Conservation (phyloP, 2,888 invertebrate species). For the Sussaba pulchella region DNA sequence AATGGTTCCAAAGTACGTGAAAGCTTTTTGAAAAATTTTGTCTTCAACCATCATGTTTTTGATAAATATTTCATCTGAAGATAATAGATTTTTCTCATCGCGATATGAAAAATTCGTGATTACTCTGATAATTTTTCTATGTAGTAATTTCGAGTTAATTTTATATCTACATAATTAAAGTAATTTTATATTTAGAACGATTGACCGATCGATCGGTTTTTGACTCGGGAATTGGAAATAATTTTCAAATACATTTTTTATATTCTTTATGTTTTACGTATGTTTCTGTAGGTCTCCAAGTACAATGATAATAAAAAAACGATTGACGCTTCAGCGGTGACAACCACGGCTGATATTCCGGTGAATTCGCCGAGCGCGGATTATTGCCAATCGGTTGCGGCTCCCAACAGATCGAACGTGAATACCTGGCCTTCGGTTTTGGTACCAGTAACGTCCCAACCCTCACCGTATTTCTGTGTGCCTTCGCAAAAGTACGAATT, state of each 20-base stretch:
- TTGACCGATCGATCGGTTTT: too few species aligned
- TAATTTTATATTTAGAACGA: too few species aligned
- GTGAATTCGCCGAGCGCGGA: conserved; percentile 64
- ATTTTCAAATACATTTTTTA: background rate
- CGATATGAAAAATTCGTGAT: too few species aligned
- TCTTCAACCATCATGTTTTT: too few species aligned
- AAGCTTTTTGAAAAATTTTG: too few species aligned
- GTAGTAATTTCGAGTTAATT: too few species aligned
- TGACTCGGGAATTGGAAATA: too few species aligned
- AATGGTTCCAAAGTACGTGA: conserved; percentile 83
- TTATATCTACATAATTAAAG: too few species aligned
- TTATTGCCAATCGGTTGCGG: conserved; percentile 62
- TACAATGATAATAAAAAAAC: conserved; percentile 71
- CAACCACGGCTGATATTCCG: conserved; percentile 46
- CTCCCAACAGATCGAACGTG: conserved; percentile 82
- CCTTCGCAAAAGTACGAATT: conserved; percentile 74
- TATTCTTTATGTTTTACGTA: background rate
- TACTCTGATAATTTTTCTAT: too few species aligned
- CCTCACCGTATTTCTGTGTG: conserved; percentile 80
- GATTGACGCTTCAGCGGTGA: conserved; percentile 62
- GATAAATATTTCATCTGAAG: too few species aligned
- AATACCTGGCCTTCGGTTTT: conserved; percentile 88
- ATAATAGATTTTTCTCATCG: too few species aligned
- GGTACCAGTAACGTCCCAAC: conserved; percentile 84
- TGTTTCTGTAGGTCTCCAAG: conserved; percentile 72